Percentiles rank a stretch among this genome's conserved stretches.
phyloP scores from a whole-genome alignment of 2,113 vertebrate species.

The Steatornis caripensis region DNA sequence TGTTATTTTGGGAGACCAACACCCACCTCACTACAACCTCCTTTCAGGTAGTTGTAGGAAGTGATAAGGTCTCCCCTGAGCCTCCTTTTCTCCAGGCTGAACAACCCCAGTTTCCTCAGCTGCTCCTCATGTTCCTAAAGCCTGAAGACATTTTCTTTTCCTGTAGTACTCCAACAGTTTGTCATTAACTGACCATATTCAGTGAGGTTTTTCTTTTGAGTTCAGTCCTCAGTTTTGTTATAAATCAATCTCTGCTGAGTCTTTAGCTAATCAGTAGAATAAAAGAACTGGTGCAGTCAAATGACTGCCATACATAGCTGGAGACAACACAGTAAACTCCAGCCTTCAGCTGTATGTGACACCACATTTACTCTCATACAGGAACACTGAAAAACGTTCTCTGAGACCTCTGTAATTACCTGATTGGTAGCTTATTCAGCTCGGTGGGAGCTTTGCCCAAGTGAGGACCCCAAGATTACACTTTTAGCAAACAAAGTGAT shows the following conservation, averaged over 20 bases:
- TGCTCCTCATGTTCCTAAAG: neutral
- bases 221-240: neutral
- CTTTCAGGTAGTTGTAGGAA: too few relatives aligned
- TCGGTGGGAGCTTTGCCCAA: neutral
- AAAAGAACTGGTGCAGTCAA: neutral
- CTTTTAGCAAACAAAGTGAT: constrained; percentile 5
- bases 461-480: neutral
- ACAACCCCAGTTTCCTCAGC: too few relatives aligned
- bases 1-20: too few relatives aligned
- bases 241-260: neutral
- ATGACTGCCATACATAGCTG: neutral
- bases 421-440: neutral
- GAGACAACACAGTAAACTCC: neutral
- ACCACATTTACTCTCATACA: neutral
- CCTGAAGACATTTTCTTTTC: neutral
- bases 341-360: neutral
- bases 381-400: neutral
- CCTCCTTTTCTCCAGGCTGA: too few relatives aligned
- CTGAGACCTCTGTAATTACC: neutral
- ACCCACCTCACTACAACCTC: too few relatives aligned
- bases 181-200: neutral
- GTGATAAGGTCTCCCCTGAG: too few relatives aligned
- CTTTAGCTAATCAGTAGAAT: neutral
- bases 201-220: neutral
- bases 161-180: neutral